Percentiles rank a stretch among this genome's conserved stretches.
phyloP scores from a whole-genome alignment of 2,113 vertebrate genomes.

The Austrofundulus limnaeus region DNA sequence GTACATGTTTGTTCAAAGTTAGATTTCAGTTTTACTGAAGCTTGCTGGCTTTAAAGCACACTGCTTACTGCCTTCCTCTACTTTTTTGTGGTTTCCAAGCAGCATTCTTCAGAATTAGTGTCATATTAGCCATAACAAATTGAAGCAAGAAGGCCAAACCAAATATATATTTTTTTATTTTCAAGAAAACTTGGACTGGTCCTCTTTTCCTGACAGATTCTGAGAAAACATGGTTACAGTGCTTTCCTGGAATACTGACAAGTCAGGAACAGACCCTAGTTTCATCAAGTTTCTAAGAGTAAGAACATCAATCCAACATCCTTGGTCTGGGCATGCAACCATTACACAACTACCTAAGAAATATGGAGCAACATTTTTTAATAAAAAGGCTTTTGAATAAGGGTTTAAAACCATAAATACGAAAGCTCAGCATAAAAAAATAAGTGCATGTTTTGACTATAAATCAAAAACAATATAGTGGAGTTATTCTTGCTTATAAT shows the following conservation, averaged over 20 bases:
- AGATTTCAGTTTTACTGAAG: constrained; percentile 45
- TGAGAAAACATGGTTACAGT: constrained; percentile 58
- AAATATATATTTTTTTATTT: constrained; percentile 64
- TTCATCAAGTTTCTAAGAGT: constrained; percentile 49
- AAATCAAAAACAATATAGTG: constrained; percentile 36
- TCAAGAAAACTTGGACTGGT: constrained; percentile 53
- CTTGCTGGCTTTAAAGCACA: constrained; percentile 38
- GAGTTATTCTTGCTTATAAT: constrained; percentile 22
- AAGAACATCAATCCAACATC: constrained; percentile 44
- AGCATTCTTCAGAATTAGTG: constrained; percentile 58
- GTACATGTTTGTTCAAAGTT: constrained; percentile 30
- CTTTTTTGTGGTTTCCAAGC: constrained; percentile 43
- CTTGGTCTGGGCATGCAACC: constrained; percentile 40
- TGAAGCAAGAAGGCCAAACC: constrained; percentile 59
- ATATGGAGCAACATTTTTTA: constrained; percentile 44
- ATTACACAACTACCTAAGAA: constrained; percentile 49
- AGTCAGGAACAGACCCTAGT: constrained; percentile 39
- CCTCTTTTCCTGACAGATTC: constrained; percentile 51
- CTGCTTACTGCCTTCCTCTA: constrained; percentile 38
- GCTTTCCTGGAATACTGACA: constrained; percentile 65
- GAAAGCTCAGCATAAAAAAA: constrained; percentile 28
- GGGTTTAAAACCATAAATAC: constrained; percentile 41
- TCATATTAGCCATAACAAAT: constrained; percentile 67
- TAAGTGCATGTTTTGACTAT: constrained; percentile 52
- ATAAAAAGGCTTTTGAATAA: constrained; percentile 40